These are phyloP conservation scores for Saccopteryx leptura DNA, from an alignment of 2,113 vertebrate genomes.

Conservation along the genomic window DNA sequence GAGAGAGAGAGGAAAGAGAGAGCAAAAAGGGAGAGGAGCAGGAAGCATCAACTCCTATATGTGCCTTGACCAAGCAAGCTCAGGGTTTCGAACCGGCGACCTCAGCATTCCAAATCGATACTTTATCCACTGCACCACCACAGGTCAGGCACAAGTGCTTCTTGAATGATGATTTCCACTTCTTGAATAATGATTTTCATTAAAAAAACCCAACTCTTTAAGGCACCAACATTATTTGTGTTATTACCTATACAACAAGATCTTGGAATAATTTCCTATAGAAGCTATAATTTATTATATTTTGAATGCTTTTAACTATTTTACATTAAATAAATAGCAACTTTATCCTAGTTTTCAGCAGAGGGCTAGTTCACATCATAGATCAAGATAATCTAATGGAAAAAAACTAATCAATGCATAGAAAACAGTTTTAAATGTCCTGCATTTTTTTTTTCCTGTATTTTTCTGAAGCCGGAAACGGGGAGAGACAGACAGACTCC, in stretches of 20 bases:
- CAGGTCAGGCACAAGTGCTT: not conserved
- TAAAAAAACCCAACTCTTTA: not conserved
- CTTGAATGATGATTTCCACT: not conserved
- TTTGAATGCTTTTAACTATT: not conserved
- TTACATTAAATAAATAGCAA: not conserved
- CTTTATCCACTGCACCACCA: too few species aligned
- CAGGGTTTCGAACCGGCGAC: too few species aligned
- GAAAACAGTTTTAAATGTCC: not conserved
- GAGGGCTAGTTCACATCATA: not conserved
- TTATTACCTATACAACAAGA: not conserved
- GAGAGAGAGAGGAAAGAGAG: too few species aligned
- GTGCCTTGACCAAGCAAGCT: too few species aligned
- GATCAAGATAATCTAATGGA: not conserved
- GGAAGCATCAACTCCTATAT: too few species aligned
- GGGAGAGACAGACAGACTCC: too few species aligned
- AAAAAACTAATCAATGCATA: not conserved
- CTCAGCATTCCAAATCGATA: too few species aligned
- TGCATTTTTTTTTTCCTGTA: not conserved
- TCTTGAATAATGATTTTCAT: not conserved
- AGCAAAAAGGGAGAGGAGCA: too few species aligned
- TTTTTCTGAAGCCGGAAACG: too few species aligned
- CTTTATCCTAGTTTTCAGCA: conserved; percentile 20
- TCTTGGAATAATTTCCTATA: not conserved
- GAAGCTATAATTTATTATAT: not conserved
- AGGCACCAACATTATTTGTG: not conserved